Conservation (phyloP, 2,888 invertebrate species). For the Gasteruption jaculator region DNA sequence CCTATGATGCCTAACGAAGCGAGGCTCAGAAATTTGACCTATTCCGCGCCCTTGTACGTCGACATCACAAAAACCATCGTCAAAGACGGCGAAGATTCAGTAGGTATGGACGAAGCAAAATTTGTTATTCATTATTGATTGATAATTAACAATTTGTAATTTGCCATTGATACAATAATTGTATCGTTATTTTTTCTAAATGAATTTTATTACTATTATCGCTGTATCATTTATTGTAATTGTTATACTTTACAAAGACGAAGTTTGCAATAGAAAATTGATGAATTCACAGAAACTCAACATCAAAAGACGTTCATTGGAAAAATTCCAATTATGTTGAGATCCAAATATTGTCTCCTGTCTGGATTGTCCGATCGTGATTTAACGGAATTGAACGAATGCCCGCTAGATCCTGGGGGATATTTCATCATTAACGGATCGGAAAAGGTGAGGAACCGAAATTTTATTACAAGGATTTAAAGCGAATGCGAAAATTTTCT, state of each 20-base stretch:
- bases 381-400: constrained; percentile 98
- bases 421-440: constrained; percentile 99
- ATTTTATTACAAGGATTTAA: neutral
- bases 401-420: constrained; percentile 98
- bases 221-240: too few relatives aligned
- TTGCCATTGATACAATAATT: too few relatives aligned
- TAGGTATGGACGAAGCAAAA: constrained; percentile 54
- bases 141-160: neutral
- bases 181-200: too few relatives aligned
- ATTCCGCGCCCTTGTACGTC: constrained; percentile 97
- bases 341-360: constrained; percentile 94
- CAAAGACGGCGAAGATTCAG: constrained; percentile 84
- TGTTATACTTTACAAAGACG: too few relatives aligned
- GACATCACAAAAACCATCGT: constrained; percentile 97
- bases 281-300: constrained; percentile 51
- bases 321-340: constrained; percentile 98
- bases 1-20: constrained; percentile 99
- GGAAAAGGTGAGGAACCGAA: constrained; percentile 91
- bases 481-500: neutral
- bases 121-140: neutral
- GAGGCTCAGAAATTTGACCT: constrained; percentile 91
- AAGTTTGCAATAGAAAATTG: neutral
- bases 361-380: constrained; percentile 96
- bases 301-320: constrained; percentile 65
- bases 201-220: too few relatives aligned